Evolutionary conservation across 2,113 vertebrate species (phyloP), one percentile per base, ranked within the genome.

Genomic region (Damaliscus lunatus): DNA sequence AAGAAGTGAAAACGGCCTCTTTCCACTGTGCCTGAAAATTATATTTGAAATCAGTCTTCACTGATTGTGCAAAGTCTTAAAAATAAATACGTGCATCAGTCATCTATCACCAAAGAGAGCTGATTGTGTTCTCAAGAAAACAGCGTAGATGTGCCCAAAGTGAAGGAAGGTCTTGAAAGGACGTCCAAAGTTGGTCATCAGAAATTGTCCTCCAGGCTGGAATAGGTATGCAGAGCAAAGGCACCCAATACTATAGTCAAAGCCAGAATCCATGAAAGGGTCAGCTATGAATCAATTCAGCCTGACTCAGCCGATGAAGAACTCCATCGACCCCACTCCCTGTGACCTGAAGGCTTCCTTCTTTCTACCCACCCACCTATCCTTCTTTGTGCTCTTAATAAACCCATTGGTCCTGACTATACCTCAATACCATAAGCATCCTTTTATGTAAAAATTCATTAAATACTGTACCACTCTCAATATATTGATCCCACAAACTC

Each of bases 401-500:
- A 74, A 74, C 48, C 50, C 50, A 82, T 12, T 43, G 40, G 25
- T 77, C n/a, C 67, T 80, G 40, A 67, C 33, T 43, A 59, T 21
- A 52, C 62, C 46, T 96, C 53, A 91, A n/a, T 33, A 81, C 6
- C 3, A 1, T 80, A 95, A 78, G 86, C 90, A 91, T 52, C 29
- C n/a, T 91, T 96, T 95, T 81, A 97, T 91, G 48, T 59, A 94
- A 82, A 97, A 98, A 87, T 67, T 97, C 96, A 96, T 89, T 91
- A 94, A 91, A 80, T 91, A 91, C 97, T 23, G 50, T 46, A 88
- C 74, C 95, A 90, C 98, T 98, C 96, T 95, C 97, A 86, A 96
- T 97, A 98, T 90, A 96, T 85, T 96, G 96, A 98, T 98, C 98
- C 97, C 84, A 98, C 94, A 98, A 98, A 98, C 97, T 83, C 40